phyloP scores from a whole-genome alignment of 2,888 invertebrate genomes.

The Pammene fasciana region DNA sequence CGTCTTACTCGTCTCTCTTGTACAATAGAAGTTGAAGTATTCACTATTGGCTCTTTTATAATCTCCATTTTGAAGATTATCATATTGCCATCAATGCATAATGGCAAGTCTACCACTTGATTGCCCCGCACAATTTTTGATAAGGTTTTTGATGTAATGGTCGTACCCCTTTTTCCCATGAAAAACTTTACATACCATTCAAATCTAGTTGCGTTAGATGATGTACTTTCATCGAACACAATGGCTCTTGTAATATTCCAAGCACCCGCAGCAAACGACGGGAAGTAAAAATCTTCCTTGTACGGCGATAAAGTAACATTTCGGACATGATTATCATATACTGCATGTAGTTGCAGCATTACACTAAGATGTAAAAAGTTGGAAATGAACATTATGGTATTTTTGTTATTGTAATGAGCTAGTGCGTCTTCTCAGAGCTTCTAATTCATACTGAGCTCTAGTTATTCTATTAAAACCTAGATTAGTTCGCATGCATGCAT shows the following conservation, averaged over 20 bases:
- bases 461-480: too few relatives aligned
- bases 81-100: conserved; percentile 18
- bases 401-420: too few relatives aligned
- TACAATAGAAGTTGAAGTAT: conserved; percentile 5
- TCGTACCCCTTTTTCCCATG: conserved; percentile 8
- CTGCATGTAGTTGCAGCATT: conserved; percentile 8
- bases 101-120: conserved; percentile 4
- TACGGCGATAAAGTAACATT: conserved; percentile 13
- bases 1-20: background rate
- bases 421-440: too few relatives aligned
- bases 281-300: conserved; percentile 9
- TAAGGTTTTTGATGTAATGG: conserved; percentile 7
- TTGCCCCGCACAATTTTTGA: background rate
- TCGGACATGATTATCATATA: background rate
- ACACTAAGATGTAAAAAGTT: conserved; percentile 10
- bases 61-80: conserved; percentile 16
- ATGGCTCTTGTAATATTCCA: background rate
- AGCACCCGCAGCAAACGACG: background rate
- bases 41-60: background rate
- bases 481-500: too few relatives aligned
- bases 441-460: too few relatives aligned
- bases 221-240: background rate
- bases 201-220: background rate
- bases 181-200: conserved; percentile 16
- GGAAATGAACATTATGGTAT: conserved; percentile 14